A percentile compares a stretch with the other conserved stretches of the same genome.
Conservation (phyloP, 2,113 vertebrate genomes). For the Colinus virginianus region DNA sequence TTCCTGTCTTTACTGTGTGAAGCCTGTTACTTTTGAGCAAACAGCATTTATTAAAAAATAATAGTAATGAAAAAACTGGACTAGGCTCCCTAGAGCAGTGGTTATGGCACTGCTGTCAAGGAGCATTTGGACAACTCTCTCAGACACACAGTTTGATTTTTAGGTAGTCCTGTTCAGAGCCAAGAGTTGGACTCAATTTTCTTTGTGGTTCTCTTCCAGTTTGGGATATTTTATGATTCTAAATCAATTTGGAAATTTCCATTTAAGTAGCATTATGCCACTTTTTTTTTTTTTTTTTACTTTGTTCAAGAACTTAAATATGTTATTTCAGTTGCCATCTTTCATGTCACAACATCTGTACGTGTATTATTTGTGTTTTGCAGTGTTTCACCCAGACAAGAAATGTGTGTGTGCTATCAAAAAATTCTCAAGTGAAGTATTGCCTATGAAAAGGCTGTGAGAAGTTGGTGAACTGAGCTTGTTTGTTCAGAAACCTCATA, state of each 20-base stretch:
- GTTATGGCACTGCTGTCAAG: neutral
- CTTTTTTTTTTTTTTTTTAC: neutral
- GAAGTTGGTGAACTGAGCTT: neutral
- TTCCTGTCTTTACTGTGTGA: neutral
- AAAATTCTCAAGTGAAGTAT: neutral
- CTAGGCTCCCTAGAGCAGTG: neutral
- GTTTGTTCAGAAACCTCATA: neutral
- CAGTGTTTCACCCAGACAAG: neutral
- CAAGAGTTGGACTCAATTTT: neutral
- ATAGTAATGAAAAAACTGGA: neutral
- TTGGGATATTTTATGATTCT: neutral
- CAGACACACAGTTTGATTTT: neutral
- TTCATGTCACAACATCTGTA: neutral
- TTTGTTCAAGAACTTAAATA: neutral
- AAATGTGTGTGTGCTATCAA: neutral
- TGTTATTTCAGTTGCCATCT: neutral
- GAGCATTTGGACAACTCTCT: neutral
- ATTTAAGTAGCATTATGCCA: neutral
- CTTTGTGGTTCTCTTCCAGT: neutral
- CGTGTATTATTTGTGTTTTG: neutral
- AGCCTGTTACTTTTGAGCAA: neutral
- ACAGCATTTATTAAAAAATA: neutral
- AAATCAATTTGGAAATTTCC: neutral
- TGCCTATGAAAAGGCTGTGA: neutral
- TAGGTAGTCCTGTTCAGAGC: neutral